Percentiles rank a stretch among this genome's conserved stretches.
These are phyloP conservation scores for Dasyornis broadbenti DNA, from an alignment of 2,113 vertebrate species.

Conservation along the genomic window DNA sequence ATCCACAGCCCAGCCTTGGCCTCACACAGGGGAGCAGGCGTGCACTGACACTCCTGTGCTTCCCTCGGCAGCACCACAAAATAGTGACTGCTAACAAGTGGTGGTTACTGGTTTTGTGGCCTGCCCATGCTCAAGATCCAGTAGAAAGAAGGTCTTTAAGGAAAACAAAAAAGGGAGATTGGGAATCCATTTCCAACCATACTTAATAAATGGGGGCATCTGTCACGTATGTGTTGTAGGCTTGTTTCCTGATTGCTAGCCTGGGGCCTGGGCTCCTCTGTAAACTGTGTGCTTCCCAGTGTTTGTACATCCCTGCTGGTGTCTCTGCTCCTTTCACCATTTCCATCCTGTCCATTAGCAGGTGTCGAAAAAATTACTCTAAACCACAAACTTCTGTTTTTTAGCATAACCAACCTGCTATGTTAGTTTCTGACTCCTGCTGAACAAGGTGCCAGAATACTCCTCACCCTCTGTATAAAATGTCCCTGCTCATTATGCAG, in stretches of 20 bases:
- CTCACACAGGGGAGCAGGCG: neutral
- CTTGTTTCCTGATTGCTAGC: neutral
- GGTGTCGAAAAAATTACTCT: neutral
- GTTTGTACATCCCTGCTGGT: neutral
- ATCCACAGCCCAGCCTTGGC: neutral
- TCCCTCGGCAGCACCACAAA: neutral
- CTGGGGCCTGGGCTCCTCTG: neutral
- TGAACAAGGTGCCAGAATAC: neutral
- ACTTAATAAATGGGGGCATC: neutral
- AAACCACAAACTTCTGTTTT: neutral
- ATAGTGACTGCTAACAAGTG: too few relatives aligned
- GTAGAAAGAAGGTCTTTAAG: neutral
- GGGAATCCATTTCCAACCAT: neutral
- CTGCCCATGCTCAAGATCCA: neutral
- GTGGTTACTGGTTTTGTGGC: neutral
- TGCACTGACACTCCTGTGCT: neutral
- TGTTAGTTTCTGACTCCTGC: neutral
- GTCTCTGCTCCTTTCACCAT: neutral
- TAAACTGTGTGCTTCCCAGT: neutral
- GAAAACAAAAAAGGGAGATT: neutral
- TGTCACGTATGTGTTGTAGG: neutral
- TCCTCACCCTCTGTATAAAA: neutral
- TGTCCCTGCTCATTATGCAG: neutral
- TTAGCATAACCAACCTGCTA: neutral
- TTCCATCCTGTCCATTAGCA: neutral